phyloP scores from a whole-genome alignment of 2,113 vertebrate species.

The Pelvicachromis taeniatus region DNA sequence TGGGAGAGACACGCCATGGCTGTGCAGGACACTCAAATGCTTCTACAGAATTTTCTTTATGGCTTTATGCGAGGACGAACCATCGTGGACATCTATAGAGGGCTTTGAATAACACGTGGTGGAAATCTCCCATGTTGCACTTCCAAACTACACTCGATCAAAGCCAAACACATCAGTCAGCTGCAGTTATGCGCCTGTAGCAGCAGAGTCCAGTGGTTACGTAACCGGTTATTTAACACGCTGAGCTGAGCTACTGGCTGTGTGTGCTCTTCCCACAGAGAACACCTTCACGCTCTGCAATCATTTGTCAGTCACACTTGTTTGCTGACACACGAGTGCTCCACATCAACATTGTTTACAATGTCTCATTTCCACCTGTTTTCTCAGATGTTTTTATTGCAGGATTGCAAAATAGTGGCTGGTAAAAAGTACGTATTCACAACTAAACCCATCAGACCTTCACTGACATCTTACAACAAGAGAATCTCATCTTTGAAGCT shows the following conservation, averaged over 20 bases:
- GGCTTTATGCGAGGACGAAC: fast-evolving
- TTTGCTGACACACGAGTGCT: neutral
- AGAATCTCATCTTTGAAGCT: neutral
- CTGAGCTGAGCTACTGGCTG: neutral
- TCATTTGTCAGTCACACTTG: neutral
- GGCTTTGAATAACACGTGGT: neutral
- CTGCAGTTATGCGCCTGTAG: neutral
- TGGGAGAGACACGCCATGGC: neutral
- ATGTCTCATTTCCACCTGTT: neutral
- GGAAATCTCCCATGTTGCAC: neutral
- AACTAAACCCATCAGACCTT: fast-evolving
- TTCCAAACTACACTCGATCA: neutral
- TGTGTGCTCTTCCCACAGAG: neutral
- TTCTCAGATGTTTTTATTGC: neutral
- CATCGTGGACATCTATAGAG: too few relatives aligned
- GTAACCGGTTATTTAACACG: neutral
- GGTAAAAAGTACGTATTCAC: neutral
- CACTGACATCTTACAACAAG: neutral
- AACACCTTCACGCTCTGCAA: neutral
- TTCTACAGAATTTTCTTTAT: neutral
- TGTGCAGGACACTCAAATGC: neutral
- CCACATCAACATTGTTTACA: neutral
- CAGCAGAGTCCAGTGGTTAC: neutral
- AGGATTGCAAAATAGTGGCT: neutral
- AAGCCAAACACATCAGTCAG: neutral